phyloP scores from a whole-genome alignment of 35 echinoderm and acorn worm species.

The Nesometra sesokonis region DNA sequence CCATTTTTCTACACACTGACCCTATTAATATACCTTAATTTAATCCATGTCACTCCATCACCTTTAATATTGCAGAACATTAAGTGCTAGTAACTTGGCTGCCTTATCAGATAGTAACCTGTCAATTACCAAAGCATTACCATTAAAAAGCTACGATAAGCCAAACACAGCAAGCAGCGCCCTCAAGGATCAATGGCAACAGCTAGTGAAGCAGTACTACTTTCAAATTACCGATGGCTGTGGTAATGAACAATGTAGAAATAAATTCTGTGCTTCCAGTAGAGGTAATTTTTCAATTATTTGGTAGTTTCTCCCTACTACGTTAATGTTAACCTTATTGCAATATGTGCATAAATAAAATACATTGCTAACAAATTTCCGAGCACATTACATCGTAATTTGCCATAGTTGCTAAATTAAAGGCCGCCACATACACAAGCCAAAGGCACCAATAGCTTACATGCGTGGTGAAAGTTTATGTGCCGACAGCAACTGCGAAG shows the following conservation, averaged over 20 bases:
- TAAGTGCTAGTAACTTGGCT: constrained; percentile 93
- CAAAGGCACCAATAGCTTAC: no score
- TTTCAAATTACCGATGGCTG: constrained; percentile 83
- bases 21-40: no score
- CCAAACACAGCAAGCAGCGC: constrained; percentile 50
- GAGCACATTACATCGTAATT: no score
- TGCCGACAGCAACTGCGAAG: no score
- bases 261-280: constrained; percentile 69
- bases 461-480: no score
- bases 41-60: no score
- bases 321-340: no score
- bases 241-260: constrained; percentile 52
- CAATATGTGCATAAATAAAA: no score
- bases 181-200: constrained; percentile 52
- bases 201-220: constrained; percentile 66
- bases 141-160: constrained; percentile 54
- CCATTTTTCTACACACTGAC: no score
- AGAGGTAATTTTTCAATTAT: constrained; percentile 12
- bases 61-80: constrained; percentile 61
- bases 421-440: no score
- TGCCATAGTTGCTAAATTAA: no score
- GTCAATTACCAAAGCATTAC: constrained; percentile 67
- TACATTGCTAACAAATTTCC: no score
- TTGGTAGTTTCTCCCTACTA: background rate
- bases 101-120: constrained; percentile 86